These are phyloP conservation scores for Anolis carolinensis DNA, from an alignment of 2,113 vertebrate species.

Conservation along the genomic window DNA sequence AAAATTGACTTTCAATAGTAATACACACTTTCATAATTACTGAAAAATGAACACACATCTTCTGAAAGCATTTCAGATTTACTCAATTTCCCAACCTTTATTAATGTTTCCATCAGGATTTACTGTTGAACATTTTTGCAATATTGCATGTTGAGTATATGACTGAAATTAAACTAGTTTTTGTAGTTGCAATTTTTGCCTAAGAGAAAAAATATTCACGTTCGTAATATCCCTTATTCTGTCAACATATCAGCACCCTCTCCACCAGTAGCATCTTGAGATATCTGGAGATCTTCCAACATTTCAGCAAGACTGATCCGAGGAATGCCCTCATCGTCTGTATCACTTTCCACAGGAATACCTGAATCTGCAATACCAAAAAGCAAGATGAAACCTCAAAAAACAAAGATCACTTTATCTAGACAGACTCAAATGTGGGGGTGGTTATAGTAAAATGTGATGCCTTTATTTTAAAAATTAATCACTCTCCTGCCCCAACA, in stretches of 20 bases:
- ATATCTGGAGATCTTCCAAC: conserved; percentile 93
- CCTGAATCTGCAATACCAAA: conserved; percentile 75
- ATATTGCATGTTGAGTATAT: neutral
- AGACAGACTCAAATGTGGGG: fast-evolving
- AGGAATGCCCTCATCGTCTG: conserved; percentile 92
- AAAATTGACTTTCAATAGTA: too few relatives aligned
- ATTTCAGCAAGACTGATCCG: conserved; percentile 91
- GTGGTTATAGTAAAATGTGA: neutral
- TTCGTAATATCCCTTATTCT: conserved; percentile 27
- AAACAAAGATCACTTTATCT: neutral
- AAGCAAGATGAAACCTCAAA: neutral
- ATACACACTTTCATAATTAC: neutral
- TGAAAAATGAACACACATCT: neutral
- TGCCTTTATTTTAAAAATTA: neutral
- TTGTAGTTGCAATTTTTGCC: neutral
- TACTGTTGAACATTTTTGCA: neutral
- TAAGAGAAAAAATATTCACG: neutral
- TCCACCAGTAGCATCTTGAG: conserved; percentile 89
- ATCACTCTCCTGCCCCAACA: too few relatives aligned
- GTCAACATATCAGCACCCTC: conserved; percentile 92
- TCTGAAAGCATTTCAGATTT: neutral
- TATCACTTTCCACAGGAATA: conserved; percentile 92
- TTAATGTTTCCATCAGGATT: neutral
- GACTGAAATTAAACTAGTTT: neutral
- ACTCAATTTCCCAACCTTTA: neutral